Evolutionary conservation across 2,113 vertebrate species (phyloP), one percentile per base, ranked within the genome.

Genomic region (Neofelis nebulosa): DNA sequence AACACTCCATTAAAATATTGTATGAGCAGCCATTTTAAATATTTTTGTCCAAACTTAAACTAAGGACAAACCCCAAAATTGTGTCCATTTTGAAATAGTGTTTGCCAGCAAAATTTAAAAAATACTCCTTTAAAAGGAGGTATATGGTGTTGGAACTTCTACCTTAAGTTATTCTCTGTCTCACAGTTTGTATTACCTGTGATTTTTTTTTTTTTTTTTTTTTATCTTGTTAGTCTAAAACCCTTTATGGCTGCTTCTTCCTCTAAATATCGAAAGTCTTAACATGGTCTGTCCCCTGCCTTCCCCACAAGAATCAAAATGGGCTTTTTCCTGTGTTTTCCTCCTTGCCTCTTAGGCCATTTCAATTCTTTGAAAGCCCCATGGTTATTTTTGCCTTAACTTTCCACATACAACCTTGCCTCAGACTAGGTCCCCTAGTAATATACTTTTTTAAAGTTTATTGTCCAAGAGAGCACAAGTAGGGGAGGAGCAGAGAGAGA

Each of bases 71-170:
- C 5, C 31, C 48, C 57, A 66, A 78, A 87, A 57, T 38, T 86
- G 36, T 96, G 73, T 69, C 81, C 68, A 87, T 87, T 89, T 97
- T 85, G 21, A 94, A 87, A 92, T 83, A 65, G 52, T 82, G 95
- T 93, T 74, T 97, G 41, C n/a, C n/a, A 83, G 27, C 31, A 69
- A 25, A 78, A 84, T 31, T 69, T 57, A 71, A 1, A 76, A 76
- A 81, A 31, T n/a, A 73, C 52, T 41, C 33, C 57, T 85, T 95
- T 85, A 68, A 95, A 93, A 92, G 52, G 19, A 79, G 55, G 10
- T 81, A 23, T 92, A 74, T 66, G 31, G 74, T 55, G 29, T 87
- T 96, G 29, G 63, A 95, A 89, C 52, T 63, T 83, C 45, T 95
- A 76, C 57, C 27, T 82, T 85, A 87, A 45, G 55, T 74, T 94